phyloP scores from a whole-genome alignment of 2,797 vertebrate genomes.

The Sebastes wilsoni region DNA sequence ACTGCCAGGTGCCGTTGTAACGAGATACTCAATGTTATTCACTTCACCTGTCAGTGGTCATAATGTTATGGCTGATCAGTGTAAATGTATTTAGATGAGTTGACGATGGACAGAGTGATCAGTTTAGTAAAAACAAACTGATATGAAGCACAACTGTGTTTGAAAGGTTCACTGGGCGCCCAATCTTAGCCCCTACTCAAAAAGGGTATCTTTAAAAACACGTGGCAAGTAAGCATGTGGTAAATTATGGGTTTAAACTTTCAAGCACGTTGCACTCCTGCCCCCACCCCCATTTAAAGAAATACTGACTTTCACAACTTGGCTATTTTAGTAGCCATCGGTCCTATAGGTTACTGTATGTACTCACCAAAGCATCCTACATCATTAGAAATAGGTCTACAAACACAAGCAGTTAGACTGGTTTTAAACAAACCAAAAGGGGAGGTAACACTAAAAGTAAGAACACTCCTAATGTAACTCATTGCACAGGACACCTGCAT shows the following conservation, averaged over 20 bases:
- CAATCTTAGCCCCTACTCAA: not conserved
- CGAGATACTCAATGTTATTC: too few species aligned
- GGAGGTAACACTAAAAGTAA: not conserved
- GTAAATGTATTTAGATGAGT: not conserved
- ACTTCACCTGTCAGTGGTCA: too few species aligned
- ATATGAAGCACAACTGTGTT: not conserved
- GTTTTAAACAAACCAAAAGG: not conserved
- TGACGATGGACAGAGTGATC: not conserved
- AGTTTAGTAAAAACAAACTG: not conserved
- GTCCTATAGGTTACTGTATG: too few species aligned
- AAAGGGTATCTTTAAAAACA: not conserved
- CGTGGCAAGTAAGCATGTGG: not conserved
- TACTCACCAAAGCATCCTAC: too few species aligned
- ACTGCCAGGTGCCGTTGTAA: too few species aligned
- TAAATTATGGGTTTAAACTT: not conserved
- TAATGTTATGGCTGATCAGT: not conserved
- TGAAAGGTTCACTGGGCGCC: not conserved
- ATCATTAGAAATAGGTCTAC: too few species aligned
- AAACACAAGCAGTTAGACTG: not conserved
- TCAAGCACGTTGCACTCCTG: not conserved
- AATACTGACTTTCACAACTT: too few species aligned
- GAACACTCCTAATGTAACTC: not conserved
- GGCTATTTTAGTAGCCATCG: too few species aligned
- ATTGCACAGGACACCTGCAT: not conserved
- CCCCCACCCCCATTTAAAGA: too few species aligned